Evolutionary conservation across 1,140 invertebrate species (phyloP).

Genomic region (Drosophila pseudoananassae): DNA sequence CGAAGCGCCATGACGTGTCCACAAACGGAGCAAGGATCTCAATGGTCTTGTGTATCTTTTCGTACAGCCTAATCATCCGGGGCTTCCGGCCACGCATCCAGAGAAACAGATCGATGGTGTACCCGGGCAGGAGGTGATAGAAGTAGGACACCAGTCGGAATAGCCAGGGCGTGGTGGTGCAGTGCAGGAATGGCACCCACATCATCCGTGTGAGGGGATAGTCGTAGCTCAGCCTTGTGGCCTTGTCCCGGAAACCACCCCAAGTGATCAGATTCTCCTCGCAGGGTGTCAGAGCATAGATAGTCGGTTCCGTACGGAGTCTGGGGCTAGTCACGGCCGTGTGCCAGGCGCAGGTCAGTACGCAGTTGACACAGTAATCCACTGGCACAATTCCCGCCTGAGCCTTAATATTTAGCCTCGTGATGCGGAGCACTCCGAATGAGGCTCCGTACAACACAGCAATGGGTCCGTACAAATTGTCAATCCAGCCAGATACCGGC

Average conservation of each 20-base stretch:
- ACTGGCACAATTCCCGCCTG: slow-evolving; percentile 93
- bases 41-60: slow-evolving; percentile 89
- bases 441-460: slow-evolving; percentile 89
- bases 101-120: slow-evolving; percentile 85
- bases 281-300: slow-evolving; percentile 89
- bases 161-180: slow-evolving; percentile 79
- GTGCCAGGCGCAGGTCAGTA: slow-evolving; percentile 88
- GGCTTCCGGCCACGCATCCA: slow-evolving; percentile 78
- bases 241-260: slow-evolving; percentile 85
- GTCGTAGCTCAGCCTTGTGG: slow-evolving; percentile 57
- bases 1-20: slow-evolving; percentile 88
- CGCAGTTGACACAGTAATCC: slow-evolving; percentile 91
- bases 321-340: slow-evolving; percentile 25
- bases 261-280: slow-evolving; percentile 87
- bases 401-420: slow-evolving; percentile 84
- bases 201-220: slow-evolving; percentile 83
- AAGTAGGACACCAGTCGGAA: slow-evolving; percentile 84
- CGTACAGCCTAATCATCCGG: slow-evolving; percentile 87
- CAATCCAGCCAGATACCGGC: slow-evolving; percentile 91
- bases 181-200: slow-evolving; percentile 85
- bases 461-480: slow-evolving; percentile 95
- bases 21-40: slow-evolving; percentile 89
- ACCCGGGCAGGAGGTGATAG: slow-evolving; percentile 86
- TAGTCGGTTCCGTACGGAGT: slow-evolving; percentile 63
- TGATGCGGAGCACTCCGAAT: slow-evolving; percentile 89